A percentile compares a stretch with the other conserved stretches of the same genome.
Conservation (phyloP, 2,888 invertebrate genomes). For the Epiblema foenella region DNA sequence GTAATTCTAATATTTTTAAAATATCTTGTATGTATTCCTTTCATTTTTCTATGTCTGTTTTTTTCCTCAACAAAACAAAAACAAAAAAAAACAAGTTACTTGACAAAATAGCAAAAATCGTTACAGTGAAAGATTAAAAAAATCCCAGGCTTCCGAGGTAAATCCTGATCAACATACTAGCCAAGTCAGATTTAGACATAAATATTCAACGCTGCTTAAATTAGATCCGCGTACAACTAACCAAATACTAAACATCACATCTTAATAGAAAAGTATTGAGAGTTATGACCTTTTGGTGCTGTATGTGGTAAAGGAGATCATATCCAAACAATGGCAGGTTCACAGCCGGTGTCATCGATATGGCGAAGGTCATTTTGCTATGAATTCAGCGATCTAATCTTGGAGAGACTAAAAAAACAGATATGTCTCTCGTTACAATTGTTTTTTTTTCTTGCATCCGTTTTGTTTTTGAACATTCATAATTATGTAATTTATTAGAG, state of each 20-base stretch:
- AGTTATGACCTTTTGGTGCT: background rate
- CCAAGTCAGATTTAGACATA: slow-evolving; percentile 21
- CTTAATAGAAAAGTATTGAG: background rate
- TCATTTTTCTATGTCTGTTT: too few relatives aligned
- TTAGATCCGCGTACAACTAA: slow-evolving; percentile 13
- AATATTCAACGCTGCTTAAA: slow-evolving; percentile 20
- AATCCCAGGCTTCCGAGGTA: background rate
- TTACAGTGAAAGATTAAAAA: too few relatives aligned
- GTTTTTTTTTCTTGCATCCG: too few relatives aligned
- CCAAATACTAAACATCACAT: background rate
- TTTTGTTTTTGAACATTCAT: too few relatives aligned
- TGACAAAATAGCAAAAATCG: too few relatives aligned
- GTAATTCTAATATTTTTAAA: too few relatives aligned
- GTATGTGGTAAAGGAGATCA: slow-evolving; percentile 6
- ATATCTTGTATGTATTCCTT: too few relatives aligned
- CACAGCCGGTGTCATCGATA: slow-evolving; percentile 42
- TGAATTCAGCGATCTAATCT: slow-evolving; percentile 38
- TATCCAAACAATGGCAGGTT: slow-evolving; percentile 42
- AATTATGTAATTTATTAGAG: too few relatives aligned
- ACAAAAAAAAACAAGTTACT: too few relatives aligned
- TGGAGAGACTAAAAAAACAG: slow-evolving; percentile 6
- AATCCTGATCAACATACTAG: background rate
- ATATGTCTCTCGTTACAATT: slow-evolving; percentile 12
- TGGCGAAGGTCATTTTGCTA: slow-evolving; percentile 40
- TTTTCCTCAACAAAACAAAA: too few relatives aligned